phyloP scores from a whole-genome alignment of 2,113 vertebrate species.

The Poecilia latipinna region DNA sequence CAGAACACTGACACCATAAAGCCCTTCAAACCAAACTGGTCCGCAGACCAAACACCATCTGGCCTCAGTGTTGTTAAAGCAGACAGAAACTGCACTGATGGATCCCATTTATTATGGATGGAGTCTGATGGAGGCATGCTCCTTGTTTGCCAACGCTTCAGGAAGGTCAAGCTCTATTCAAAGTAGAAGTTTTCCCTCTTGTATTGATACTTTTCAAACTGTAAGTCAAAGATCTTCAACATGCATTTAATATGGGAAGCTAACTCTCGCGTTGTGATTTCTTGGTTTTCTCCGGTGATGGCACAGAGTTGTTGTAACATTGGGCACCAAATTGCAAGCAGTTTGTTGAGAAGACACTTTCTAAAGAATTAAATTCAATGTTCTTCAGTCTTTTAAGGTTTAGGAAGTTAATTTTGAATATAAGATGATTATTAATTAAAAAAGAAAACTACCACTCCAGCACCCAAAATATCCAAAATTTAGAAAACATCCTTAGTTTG shows the following conservation, averaged over 20 bases:
- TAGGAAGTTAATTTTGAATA: too few species aligned
- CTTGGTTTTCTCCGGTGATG: background rate
- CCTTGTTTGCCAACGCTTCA: slow-evolving; percentile 5
- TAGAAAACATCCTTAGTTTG: background rate
- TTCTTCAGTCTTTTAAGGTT: too few species aligned
- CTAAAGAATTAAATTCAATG: too few species aligned
- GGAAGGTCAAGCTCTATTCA: background rate
- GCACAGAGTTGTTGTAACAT: background rate
- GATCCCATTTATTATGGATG: slow-evolving; percentile 44
- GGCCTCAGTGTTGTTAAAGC: background rate
- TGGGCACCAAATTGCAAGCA: background rate
- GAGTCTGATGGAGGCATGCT: slow-evolving; percentile 30
- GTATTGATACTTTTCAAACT: background rate
- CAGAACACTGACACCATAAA: slow-evolving; percentile 1
- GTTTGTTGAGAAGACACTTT: background rate
- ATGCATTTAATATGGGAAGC: background rate
- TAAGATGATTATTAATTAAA: too few species aligned
- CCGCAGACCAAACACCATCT: background rate
- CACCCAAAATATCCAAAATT: too few species aligned
- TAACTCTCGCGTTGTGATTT: too few species aligned
- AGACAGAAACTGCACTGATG: background rate
- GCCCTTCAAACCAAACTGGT: background rate
- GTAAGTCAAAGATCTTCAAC: background rate
- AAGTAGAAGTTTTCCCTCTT: background rate
- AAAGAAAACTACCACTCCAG: too few species aligned